phyloP scores from a whole-genome alignment of 2,888 invertebrate genomes.

The Cerastis leucographa region DNA sequence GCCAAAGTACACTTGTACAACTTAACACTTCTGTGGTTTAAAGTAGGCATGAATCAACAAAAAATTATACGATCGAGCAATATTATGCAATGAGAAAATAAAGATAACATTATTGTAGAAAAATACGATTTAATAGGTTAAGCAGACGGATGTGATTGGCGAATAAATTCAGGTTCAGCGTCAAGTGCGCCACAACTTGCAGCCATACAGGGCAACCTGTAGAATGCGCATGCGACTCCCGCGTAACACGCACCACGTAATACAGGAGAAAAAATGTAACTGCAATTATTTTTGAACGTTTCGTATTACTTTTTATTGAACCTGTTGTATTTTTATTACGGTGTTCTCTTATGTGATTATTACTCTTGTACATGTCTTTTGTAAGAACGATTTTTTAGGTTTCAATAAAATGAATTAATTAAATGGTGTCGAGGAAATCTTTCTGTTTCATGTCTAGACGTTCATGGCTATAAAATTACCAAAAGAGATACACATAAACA shows the following conservation, averaged over 20 bases:
- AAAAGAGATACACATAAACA: constrained; percentile 14
- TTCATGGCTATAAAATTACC: constrained; percentile 5
- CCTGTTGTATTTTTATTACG: constrained; percentile 63
- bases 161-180: constrained; percentile 64
- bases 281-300: constrained; percentile 68
- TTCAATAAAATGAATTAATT: constrained; percentile 34
- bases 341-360: constrained; percentile 48
- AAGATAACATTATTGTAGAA: constrained; percentile 63
- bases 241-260: constrained; percentile 62
- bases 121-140: constrained; percentile 78
- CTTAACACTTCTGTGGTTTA: constrained; percentile 8
- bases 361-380: constrained; percentile 43
- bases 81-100: constrained; percentile 54
- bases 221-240: constrained; percentile 80
- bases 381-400: constrained; percentile 31
- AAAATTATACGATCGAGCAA: constrained; percentile 3
- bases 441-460: neutral
- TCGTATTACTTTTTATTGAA: constrained; percentile 65
- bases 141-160: constrained; percentile 77
- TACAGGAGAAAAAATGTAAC: constrained; percentile 49
- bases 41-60: constrained; percentile 24
- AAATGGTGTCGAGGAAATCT: constrained; percentile 22
- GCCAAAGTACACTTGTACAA: constrained; percentile 21
- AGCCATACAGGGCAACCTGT: constrained; percentile 82
- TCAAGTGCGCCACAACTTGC: constrained; percentile 73